Evolutionary conservation across 2,888 invertebrate genomes (phyloP).

Genomic region (Caenorhabditis sp.): DNA sequence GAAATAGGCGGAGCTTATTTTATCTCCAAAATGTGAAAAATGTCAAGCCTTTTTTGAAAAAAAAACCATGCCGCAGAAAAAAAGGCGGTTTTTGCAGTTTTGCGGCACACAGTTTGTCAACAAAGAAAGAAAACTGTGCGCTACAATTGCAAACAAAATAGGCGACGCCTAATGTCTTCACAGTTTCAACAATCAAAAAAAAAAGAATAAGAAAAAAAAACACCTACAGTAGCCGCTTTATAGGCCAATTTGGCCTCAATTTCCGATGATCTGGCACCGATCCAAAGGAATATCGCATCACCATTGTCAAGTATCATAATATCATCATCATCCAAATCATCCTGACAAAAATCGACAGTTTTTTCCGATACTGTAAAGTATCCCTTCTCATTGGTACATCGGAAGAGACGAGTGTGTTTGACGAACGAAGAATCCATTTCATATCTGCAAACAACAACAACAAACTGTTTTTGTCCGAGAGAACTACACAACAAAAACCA

Average conservation of each 20-base stretch:
- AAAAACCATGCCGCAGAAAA: no score
- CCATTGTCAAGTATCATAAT: constrained; percentile 99
- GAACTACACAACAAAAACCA: no score
- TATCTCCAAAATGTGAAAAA: background rate
- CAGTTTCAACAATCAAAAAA: constrained; percentile 53
- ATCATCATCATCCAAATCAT: constrained; percentile 98
- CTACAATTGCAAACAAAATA: no score
- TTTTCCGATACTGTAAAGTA: constrained; percentile 99
- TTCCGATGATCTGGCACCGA: constrained; percentile 94
- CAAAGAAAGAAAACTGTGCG: no score
- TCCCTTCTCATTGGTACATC: constrained; percentile 98
- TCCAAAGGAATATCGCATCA: constrained; percentile 95
- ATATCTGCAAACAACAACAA: constrained; percentile 39
- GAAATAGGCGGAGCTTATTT: no score
- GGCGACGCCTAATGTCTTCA: no score
- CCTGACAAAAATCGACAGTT: constrained; percentile 97
- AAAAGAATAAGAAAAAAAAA: no score
- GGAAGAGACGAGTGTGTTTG: constrained; percentile 89
- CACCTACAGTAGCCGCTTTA: constrained; percentile 88
- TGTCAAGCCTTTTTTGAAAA: no score
- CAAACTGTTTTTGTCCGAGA: no score
- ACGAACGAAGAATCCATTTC: constrained; percentile 83
- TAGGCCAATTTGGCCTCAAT: constrained; percentile 98
- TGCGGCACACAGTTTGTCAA: no score
- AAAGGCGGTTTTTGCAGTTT: no score